phyloP scores from a whole-genome alignment of 2,888 invertebrate species.

The Apoda limacodes region DNA sequence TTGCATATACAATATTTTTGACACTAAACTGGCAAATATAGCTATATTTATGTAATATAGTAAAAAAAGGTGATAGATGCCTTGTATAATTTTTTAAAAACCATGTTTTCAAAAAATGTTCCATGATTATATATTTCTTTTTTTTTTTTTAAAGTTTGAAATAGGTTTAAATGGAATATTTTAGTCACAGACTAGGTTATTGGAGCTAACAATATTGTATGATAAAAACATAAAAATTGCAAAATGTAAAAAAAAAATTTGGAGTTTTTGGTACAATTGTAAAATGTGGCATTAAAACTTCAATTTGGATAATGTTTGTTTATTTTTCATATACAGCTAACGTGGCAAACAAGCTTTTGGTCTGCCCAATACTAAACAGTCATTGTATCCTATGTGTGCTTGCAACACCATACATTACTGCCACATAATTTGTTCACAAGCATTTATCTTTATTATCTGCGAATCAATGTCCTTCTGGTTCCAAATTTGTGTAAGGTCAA shows the following conservation, averaged over 20 bases:
- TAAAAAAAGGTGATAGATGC: conserved; percentile 35
- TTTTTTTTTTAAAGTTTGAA: conserved; percentile 38
- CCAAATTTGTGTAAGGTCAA: too few relatives aligned
- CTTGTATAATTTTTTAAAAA: conserved; percentile 45
- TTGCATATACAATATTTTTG: conserved; percentile 37
- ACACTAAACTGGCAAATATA: conserved; percentile 33
- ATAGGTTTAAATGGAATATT: conserved; percentile 43
- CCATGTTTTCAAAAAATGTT: conserved; percentile 51
- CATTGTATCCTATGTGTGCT: too few relatives aligned
- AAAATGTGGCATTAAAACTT: conserved; percentile 49
- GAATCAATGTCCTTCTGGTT: too few relatives aligned
- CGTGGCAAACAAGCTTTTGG: too few relatives aligned
- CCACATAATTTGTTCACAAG: too few relatives aligned
- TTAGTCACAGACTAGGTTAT: conserved; percentile 50
- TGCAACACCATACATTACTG: too few relatives aligned
- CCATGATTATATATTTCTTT: conserved; percentile 28
- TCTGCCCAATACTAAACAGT: too few relatives aligned
- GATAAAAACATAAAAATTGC: conserved; percentile 59
- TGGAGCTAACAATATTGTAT: conserved; percentile 51
- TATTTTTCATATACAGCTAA: conserved; percentile 30
- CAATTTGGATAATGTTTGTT: conserved; percentile 37
- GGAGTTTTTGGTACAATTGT: conserved; percentile 35
- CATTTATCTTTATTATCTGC: too few relatives aligned
- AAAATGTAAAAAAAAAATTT: conserved; percentile 58
- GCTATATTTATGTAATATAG: conserved; percentile 28